Conservation (phyloP, 2,113 vertebrate species). For the Eptesicus fuscus region DNA sequence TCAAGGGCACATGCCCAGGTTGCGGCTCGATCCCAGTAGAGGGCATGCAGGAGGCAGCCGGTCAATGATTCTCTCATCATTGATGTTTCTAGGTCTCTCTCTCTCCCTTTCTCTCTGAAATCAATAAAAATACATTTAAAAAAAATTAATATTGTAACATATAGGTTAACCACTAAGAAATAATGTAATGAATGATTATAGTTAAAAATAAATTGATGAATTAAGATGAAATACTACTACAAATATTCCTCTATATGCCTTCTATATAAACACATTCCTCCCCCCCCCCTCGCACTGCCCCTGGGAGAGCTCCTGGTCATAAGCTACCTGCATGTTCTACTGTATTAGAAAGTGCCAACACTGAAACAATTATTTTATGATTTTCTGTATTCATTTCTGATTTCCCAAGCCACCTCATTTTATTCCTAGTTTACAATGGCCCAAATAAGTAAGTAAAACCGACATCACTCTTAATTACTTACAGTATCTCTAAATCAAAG, state of each 20-base stretch:
- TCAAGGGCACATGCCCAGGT: too few relatives aligned
- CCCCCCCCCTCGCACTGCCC: too few relatives aligned
- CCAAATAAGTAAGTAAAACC: not conserved
- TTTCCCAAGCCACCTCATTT: not conserved
- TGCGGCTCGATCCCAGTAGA: too few relatives aligned
- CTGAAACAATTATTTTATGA: not conserved
- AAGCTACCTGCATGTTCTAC: not conserved
- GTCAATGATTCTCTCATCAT: too few relatives aligned
- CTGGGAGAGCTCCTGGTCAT: not conserved
- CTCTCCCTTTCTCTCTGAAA: too few relatives aligned
- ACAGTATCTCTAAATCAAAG: conserved; percentile 6
- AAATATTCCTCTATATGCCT: not conserved
- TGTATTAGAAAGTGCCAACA: not conserved
- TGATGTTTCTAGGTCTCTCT: too few relatives aligned
- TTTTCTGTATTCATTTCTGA: not conserved
- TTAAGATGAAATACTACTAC: not conserved
- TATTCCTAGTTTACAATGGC: not conserved
- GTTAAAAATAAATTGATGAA: not conserved
- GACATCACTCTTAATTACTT: not conserved
- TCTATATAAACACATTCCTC: not conserved
- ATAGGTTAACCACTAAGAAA: not conserved
- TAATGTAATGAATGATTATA: not conserved
- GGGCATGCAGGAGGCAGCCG: too few relatives aligned
- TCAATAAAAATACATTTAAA: too few relatives aligned
- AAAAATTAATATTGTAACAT: not conserved